Evolutionary conservation across 2,797 vertebrate species (phyloP), one percentile per base, ranked within the genome.

Genomic region (Paratrypauchen microcephalus): DNA sequence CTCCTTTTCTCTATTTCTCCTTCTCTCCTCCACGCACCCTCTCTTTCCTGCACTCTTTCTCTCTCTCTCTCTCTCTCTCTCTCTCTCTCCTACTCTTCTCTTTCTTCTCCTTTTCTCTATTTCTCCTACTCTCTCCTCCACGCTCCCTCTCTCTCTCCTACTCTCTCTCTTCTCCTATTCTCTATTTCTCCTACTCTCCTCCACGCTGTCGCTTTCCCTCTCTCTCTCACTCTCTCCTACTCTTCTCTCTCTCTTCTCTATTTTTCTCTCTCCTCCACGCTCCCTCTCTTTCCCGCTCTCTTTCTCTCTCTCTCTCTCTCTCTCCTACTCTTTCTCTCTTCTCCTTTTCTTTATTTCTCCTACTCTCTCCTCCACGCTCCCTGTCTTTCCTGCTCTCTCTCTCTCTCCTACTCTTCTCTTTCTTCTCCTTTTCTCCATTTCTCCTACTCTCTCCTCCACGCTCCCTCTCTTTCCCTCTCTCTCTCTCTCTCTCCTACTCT

Each of bases 11-110:
- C 24, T 26, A 26, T 26, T 26, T 8, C n/a, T 5, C 8, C 67
- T 13, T 18, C 28, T 16, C 6, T 32, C 18, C 7, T 3, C 26
- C 36, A n/a, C n/a, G n/a, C n/a, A n/a, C 70, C 24, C 24, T 26
- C 24, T 32, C 6, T 32, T 6, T 32, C n/a, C n/a, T n/a, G n/a
- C n/a, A n/a, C 3, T 66, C 72, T 67, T 64, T 73, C 28, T 68
- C 15, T 4, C 58, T 32, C n/a, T n/a, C n/a, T n/a, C 30, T 26
- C 16, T 5, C 6, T 30, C 1, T 18, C 0, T 18, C 30, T 26
- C 16, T 5, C 6, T 30, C 1, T 18, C 0, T 7, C 12, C 64
- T 58, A 59, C 24, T 47, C 18, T 30, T 36, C 24, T 36, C 76
- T 65, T 19, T 15, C 0, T 15, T 47, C 4, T 47, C 15, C 2